These are phyloP conservation scores for roundworm (Caenorhabditis elegans) DNA, from an alignment of 1,140 invertebrate genomes.

Conservation along the genomic window DNA sequence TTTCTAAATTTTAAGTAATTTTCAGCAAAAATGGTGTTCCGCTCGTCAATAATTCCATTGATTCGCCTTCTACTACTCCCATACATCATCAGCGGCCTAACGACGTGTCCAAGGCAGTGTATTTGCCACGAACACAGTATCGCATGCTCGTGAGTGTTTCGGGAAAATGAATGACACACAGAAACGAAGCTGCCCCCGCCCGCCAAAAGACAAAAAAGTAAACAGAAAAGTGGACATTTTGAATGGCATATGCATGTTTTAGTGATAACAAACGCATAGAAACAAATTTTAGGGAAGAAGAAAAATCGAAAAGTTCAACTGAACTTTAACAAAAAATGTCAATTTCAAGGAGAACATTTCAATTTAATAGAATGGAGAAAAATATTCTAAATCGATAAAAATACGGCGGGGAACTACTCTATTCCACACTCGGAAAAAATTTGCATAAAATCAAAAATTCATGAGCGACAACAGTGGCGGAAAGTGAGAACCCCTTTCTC, in stretches of 20 bases:
- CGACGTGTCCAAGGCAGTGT: not conserved
- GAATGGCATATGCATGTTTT: too few species aligned
- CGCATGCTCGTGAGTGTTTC: slow-evolving; percentile 11
- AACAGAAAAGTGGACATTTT: too few species aligned
- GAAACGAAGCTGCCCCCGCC: not conserved
- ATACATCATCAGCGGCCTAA: not conserved
- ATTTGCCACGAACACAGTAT: slow-evolving; percentile 31
- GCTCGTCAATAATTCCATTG: not conserved
- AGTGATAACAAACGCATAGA: too few species aligned
- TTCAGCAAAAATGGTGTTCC: not conserved
- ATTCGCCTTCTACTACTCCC: not conserved
- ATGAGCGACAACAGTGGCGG: not conserved
- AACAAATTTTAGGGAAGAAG: too few species aligned
- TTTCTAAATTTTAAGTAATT: too few species aligned
- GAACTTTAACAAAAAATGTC: too few species aligned
- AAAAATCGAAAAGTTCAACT: too few species aligned
- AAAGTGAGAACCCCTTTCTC: not conserved
- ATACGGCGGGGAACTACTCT: too few species aligned
- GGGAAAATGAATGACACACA: not conserved
- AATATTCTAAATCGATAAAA: too few species aligned
- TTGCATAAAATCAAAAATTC: slow-evolving; percentile 33
- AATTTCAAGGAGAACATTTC: too few species aligned
- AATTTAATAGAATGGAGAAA: too few species aligned
- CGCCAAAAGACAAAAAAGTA: not conserved
- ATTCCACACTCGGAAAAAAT: not conserved